Evolutionary conservation across 1,140 invertebrate species (phyloP).

Genomic region (Micrasema longulum): DNA sequence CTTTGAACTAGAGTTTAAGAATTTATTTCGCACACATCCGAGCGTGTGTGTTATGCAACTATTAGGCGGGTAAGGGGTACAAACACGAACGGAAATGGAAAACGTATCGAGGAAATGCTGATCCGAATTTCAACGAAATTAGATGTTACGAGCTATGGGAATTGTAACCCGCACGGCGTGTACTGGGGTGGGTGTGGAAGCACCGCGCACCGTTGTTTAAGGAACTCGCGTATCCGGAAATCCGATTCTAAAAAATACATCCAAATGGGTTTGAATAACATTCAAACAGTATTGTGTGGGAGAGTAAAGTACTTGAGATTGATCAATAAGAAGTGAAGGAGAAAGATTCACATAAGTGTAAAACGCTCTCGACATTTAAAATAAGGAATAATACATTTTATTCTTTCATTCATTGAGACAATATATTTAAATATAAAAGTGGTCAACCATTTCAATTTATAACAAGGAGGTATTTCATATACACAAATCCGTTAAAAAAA

Average conservation of each 20-base stretch:
- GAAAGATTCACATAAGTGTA: too few relatives aligned
- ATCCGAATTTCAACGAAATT: slow-evolving; percentile 55
- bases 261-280: slow-evolving; percentile 19
- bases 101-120: slow-evolving; percentile 54
- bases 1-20: slow-evolving; percentile 34
- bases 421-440: too few relatives aligned
- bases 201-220: slow-evolving; percentile 28
- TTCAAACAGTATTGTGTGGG: neutral
- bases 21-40: slow-evolving; percentile 46
- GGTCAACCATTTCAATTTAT: too few relatives aligned
- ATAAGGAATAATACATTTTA: too few relatives aligned
- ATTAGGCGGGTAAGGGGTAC: slow-evolving; percentile 46
- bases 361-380: too few relatives aligned
- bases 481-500: too few relatives aligned
- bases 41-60: slow-evolving; percentile 48
- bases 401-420: too few relatives aligned
- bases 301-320: neutral
- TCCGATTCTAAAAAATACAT: slow-evolving; percentile 26
- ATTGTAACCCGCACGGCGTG: slow-evolving; percentile 41
- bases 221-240: slow-evolving; percentile 16
- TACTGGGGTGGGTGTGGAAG: neutral
- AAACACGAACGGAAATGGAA: slow-evolving; percentile 50
- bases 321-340: too few relatives aligned
- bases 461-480: too few relatives aligned
- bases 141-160: slow-evolving; percentile 55